phyloP scores from a whole-genome alignment of 2,888 invertebrate species.

The Drymonia ruficornis region DNA sequence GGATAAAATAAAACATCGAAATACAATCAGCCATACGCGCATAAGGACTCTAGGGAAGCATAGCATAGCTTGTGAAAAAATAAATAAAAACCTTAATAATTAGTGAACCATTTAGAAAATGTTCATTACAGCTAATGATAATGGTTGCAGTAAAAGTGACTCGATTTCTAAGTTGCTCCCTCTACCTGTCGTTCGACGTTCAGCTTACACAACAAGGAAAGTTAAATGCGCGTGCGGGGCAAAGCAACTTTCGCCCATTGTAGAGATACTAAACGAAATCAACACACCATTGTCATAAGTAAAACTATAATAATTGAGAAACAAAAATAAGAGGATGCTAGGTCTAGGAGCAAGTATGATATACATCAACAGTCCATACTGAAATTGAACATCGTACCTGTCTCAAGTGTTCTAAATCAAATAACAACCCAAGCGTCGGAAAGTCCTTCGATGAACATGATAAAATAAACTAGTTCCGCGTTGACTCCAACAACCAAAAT shows the following conservation, averaged over 20 bases:
- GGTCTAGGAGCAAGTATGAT: constrained; percentile 30
- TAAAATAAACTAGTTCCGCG: constrained; percentile 82
- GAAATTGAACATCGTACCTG: constrained; percentile 49
- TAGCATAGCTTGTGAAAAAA: constrained; percentile 25
- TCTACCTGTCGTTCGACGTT: constrained; percentile 74
- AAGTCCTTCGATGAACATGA: constrained; percentile 76
- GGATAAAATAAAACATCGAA: constrained; percentile 70
- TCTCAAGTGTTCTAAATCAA: constrained; percentile 55
- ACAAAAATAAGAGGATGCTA: constrained; percentile 13
- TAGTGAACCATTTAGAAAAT: constrained; percentile 41
- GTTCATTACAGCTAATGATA: constrained; percentile 54
- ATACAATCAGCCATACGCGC: constrained; percentile 60
- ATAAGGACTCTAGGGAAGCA: constrained; percentile 47
- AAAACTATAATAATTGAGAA: constrained; percentile 15
- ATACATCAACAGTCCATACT: constrained; percentile 27
- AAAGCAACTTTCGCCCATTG: constrained; percentile 81
- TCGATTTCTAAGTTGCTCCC: constrained; percentile 80
- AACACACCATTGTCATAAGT: constrained; percentile 35
- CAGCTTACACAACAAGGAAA: constrained; percentile 84
- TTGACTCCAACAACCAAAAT: constrained; percentile 83
- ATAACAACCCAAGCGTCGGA: constrained; percentile 61
- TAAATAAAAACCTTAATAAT: constrained; percentile 34
- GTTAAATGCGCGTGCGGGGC: constrained; percentile 76
- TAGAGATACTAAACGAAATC: constrained; percentile 53
- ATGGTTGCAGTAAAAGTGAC: constrained; percentile 68